These are phyloP conservation scores for Lucilia sericata DNA, from an alignment of 1,140 invertebrate species.

Conservation along the genomic window DNA sequence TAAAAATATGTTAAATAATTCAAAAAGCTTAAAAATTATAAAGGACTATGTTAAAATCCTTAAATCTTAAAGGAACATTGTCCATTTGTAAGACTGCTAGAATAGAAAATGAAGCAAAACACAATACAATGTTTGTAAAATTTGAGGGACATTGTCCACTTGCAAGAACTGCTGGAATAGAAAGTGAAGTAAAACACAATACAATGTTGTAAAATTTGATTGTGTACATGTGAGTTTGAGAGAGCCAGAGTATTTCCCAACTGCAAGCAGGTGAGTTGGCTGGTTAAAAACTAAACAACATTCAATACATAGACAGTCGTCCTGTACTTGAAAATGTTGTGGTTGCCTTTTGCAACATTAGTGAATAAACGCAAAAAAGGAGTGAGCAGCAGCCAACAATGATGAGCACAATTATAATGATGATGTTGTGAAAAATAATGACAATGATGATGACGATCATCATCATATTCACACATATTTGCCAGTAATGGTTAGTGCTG, in stretches of 20 bases:
- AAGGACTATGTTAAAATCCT: too few relatives aligned
- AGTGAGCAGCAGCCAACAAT: background rate
- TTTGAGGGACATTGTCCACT: too few relatives aligned
- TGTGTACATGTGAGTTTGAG: background rate
- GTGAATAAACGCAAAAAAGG: background rate
- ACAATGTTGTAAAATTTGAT: background rate
- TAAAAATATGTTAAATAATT: too few relatives aligned
- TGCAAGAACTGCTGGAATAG: too few relatives aligned
- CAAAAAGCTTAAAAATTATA: too few relatives aligned
- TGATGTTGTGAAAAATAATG: background rate
- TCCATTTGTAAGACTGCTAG: too few relatives aligned
- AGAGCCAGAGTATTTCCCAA: too few relatives aligned
- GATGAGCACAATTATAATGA: background rate
- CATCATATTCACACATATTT: background rate
- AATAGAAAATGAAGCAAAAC: too few relatives aligned
- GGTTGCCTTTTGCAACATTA: background rate
- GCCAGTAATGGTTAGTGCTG: constrained; percentile 20
- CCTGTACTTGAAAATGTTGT: background rate
- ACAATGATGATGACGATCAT: background rate
- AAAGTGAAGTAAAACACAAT: background rate
- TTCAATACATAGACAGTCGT: background rate
- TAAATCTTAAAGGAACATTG: too few relatives aligned
- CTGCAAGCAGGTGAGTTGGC: background rate
- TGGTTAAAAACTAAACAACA: background rate
- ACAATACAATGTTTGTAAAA: too few relatives aligned